Percentiles rank a stretch among this genome's conserved stretches.
These are phyloP conservation scores for Indri indri DNA, from an alignment of 2,113 vertebrate genomes.

Conservation along the genomic window DNA sequence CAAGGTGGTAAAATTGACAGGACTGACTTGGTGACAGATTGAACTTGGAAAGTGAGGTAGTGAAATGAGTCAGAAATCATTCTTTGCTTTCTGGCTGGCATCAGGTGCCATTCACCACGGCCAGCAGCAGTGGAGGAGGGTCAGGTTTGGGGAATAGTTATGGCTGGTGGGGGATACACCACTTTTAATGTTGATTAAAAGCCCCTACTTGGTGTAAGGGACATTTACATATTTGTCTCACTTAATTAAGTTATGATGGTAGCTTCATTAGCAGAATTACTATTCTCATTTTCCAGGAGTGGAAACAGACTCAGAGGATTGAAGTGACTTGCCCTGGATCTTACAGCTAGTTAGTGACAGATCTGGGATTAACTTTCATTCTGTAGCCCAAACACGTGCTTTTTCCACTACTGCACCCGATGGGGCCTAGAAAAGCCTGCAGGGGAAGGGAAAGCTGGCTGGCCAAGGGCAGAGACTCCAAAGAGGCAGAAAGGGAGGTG, in stretches of 20 bases:
- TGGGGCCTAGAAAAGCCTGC: not conserved
- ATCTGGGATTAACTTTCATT: constrained; percentile 46
- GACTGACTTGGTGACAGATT: constrained; percentile 24
- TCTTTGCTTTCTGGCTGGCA: constrained; percentile 18
- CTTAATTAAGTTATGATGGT: not conserved
- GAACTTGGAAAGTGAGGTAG: constrained; percentile 25
- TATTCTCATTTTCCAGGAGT: constrained; percentile 16
- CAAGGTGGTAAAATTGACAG: constrained; percentile 21
- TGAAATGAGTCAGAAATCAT: constrained; percentile 34
- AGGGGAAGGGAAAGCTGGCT: not conserved
- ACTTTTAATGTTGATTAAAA: not conserved
- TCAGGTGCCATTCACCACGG: constrained; percentile 7
- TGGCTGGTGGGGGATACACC: not conserved
- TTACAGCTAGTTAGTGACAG: constrained; percentile 45
- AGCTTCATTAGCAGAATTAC: constrained; percentile 24
- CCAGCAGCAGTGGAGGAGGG: not conserved
- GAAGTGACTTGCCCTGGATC: constrained; percentile 32
- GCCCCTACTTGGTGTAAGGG: not conserved
- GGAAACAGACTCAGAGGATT: constrained; percentile 23
- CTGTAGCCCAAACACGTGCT: not conserved
- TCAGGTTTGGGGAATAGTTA: constrained; percentile 4
- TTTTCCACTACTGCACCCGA: not conserved
- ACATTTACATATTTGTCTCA: constrained; percentile 22
- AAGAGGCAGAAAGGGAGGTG: not conserved
- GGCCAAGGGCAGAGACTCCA: not conserved